Base-by-base conservation (phyloP, 2,888 invertebrate species). In the Tinea pellionella region DNA sequence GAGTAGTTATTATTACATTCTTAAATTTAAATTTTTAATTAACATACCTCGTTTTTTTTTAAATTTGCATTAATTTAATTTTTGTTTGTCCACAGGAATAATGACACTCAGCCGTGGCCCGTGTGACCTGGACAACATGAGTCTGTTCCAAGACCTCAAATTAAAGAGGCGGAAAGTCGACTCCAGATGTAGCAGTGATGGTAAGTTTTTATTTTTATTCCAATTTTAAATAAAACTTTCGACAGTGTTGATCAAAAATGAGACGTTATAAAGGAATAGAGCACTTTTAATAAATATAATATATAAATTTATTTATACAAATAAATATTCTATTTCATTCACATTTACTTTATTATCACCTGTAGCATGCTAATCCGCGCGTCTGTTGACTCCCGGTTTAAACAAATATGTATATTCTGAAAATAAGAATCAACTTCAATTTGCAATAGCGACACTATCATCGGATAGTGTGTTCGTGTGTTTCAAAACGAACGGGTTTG, bases 61-160 rank as follows among this genome's bases (percentile, higher is more conserved):
- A 15, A 15, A 16, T 15, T 47, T 47, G 16, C 13, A 15, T 47
- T 16, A 2, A 47, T 47, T 13, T 59, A 13, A 59, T 13, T 68
- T 72, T 70, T 61, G 29, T 65, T 84, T 86, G 80, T 78, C 66
- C 62, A 63, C 90, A 96, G 96, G 95, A 95, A 96, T 95, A 95
- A 96, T 96, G 96, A 96, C 96, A 94, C 94, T 96, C 92, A 96
- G 95, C 93, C 95, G 95, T 92, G 94, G 94, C 91, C 95, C 95
- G 92, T 96, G 95, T 90, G 95, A 96, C 93, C 94, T 95, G 92
- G 95, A 95, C 94, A 96, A 95, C 91, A 97, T 97, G 96, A 97
- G 96, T 94, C 95, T 97, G 90, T 97, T 96, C 92, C 96, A 97
- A 93, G 96, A 97, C 91, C 93, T 97, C 90, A 97, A 97, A 91